Base-by-base conservation (phyloP, 2,888 invertebrate genomes). In the Pristionchus exspectatus region DNA sequence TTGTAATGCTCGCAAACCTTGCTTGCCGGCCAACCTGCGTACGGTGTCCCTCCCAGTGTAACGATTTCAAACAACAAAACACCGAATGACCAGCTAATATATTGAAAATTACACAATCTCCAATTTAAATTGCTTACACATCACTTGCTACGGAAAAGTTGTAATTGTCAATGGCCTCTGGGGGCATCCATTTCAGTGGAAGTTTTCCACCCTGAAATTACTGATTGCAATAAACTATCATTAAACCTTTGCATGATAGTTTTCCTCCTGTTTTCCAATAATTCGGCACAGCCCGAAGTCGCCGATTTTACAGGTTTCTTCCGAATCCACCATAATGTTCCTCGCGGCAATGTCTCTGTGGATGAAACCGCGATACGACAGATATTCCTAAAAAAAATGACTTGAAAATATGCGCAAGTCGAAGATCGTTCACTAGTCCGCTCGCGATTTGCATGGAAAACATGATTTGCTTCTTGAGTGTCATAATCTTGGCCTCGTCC, bases 181-280 rank as follows among this genome's bases (percentile, higher is more conserved):
- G 85, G 18, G 85, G 24, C 69, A 87, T 66, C 86, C 69, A 66
- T 27, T 87, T 87, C 44, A 66, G 44, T 5, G 85, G 85, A 24
- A 86, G 63, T 86, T 50, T 59, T 21, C 86, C 86, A n/a, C 86
- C 86, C 86, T 87, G 69, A 66, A 87, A 66, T 12, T 10, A n/a
- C 10, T 7, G 44, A n/a, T n/a, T n/a, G 9, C 24, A 14, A 18
- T 5, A 18, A 56, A 56, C 56, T 16, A 56, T 4, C 12, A 5
- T 44, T 44, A 3, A n/a, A 10, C 84, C 30, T 59, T 27, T 24
- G 84, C 56, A 3, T 59, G 56, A 84, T 84, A 84, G 84, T 84
- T 38, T 12, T 84, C 30, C 4, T 84, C 50, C 21, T 84, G 30
- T 27, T 66, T 27, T 21, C 81, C 81, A 44, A 87, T 27, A 3